A percentile compares a stretch with the other conserved stretches of the same genome.
Conservation (phyloP, 2,113 vertebrate species). For the Sturnira hondurensis region DNA sequence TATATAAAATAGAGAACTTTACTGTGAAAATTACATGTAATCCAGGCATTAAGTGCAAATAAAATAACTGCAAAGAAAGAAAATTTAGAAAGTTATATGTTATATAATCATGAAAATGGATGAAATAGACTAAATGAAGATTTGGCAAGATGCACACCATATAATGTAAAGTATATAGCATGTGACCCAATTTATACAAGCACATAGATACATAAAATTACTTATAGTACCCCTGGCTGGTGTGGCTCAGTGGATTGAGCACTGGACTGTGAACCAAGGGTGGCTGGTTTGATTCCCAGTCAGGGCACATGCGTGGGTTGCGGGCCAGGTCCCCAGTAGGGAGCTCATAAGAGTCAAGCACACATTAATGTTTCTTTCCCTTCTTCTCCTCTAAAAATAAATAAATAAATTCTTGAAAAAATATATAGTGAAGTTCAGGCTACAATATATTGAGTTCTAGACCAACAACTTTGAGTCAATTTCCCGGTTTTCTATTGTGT, state of each 20-base stretch:
- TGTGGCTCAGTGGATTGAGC: too few relatives aligned
- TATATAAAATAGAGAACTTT: background rate
- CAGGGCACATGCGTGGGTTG: too few relatives aligned
- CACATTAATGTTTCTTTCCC: too few relatives aligned
- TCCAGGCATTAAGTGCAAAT: background rate
- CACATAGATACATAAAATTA: background rate
- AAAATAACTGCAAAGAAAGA: background rate
- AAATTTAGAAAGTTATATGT: background rate
- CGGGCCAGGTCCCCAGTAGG: too few relatives aligned
- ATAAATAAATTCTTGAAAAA: too few relatives aligned
- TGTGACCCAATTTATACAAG: background rate
- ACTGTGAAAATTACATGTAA: background rate
- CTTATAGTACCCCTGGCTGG: too few relatives aligned
- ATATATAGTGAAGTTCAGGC: background rate
- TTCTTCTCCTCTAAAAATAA: too few relatives aligned
- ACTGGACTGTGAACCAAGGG: too few relatives aligned
- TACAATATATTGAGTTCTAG: background rate
- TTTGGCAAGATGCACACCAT: background rate
- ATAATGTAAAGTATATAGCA: background rate
- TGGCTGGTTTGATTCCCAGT: too few relatives aligned
- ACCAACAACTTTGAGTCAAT: background rate
- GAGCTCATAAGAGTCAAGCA: too few relatives aligned
- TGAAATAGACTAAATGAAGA: background rate
- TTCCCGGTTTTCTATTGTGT: background rate
- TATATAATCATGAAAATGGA: background rate